Percentiles rank a stretch among this genome's conserved stretches.
Conservation (phyloP, 2,113 vertebrate species). For the Charina bottae region DNA sequence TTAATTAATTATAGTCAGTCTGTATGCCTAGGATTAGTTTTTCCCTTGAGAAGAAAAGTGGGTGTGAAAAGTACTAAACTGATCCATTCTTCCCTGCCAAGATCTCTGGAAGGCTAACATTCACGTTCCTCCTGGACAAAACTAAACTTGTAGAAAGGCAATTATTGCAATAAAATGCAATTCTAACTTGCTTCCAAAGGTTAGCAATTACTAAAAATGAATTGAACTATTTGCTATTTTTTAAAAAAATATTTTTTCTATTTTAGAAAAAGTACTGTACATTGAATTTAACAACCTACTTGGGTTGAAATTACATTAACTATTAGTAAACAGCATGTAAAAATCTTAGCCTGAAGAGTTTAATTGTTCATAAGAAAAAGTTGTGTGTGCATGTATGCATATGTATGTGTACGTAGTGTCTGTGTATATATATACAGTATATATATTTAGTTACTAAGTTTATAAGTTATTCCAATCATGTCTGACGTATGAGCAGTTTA, state of each 20-base stretch:
- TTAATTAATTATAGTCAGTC: not conserved
- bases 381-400: not conserved
- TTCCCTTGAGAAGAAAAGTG: not conserved
- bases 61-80: not conserved
- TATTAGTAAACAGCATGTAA: slow-evolving; percentile 7
- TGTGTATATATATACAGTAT: not conserved
- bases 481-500: not conserved
- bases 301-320: not conserved
- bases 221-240: not conserved
- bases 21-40: not conserved
- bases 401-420: too few relatives aligned
- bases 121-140: not conserved
- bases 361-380: not conserved
- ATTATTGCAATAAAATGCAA: not conserved
- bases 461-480: not conserved
- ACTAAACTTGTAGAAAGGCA: not conserved
- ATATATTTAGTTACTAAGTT: not conserved
- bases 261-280: not conserved
- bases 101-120: not conserved
- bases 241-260: not conserved
- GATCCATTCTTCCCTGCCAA: not conserved
- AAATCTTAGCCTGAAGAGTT: not conserved
- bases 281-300: not conserved
- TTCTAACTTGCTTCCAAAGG: not conserved
- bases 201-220: not conserved